Base-by-base conservation (phyloP, 2,113 vertebrate genomes). In the Hippocampus zosterae region DNA sequence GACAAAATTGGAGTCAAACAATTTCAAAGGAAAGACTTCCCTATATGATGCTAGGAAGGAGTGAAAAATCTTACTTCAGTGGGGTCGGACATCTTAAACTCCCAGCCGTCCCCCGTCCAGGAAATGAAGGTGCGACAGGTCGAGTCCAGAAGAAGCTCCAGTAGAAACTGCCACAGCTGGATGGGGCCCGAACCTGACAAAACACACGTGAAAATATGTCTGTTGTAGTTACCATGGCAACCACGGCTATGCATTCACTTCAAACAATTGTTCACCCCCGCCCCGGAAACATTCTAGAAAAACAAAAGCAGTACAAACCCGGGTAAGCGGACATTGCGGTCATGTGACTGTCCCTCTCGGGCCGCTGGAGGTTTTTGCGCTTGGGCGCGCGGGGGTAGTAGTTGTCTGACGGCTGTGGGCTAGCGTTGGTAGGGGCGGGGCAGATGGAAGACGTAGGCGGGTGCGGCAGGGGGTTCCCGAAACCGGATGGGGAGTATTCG, bases 51-150 rank as follows among this genome's bases (percentile, higher is more conserved):
- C 2, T 8, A 21, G 18, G 2, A 25, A 56, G 3, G 23, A 37
- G 29, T 18, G 11, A 9, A 16, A 19, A 4, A 16, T 13, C 78
- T 82, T 67, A 93, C 93, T 91, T 94, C 93, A 23, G 92, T 84
- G 33, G 93, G 93, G 75, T 94, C 93, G 0, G 92, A 93, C 85
- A 94, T 94, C 76, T 94, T 94, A 37, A 94, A 94, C 73, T 94
- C 93, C 93, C 93, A 94, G 53, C 93, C 93, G 8, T 94, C 92
- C 62, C 93, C 93, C 0, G 93, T 94, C 93, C 93, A 94, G 79
- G 57, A 90, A 78, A 94, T 94, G 68, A 94, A 92, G 15, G 84
- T 86, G 27, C 89, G 83, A 16, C 92, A 93, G 41, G 93, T 72
- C 0, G 91, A 91, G 77, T 94, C 93, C 67, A 93, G 76, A 8